Evolutionary conservation across 2,797 vertebrate genomes (phyloP).

Genomic region (Pteropus rufus): DNA sequence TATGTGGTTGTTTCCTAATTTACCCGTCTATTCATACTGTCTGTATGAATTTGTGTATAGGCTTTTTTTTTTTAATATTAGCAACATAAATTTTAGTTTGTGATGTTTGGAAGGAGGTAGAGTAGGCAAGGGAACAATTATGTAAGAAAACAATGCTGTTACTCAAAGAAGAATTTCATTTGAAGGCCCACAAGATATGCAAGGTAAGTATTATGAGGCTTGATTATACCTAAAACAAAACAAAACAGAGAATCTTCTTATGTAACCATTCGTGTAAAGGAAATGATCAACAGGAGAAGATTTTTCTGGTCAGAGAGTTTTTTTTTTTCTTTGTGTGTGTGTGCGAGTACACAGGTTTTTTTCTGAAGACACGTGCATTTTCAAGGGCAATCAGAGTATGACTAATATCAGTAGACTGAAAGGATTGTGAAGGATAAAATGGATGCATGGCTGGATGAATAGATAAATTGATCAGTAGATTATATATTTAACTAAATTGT

Average conservation of each 20-base stretch:
- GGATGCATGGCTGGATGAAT: neutral
- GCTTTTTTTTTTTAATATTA: conserved; percentile 34
- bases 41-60: neutral
- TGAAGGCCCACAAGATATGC: conserved; percentile 20
- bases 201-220: conserved; percentile 50
- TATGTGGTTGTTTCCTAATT: neutral
- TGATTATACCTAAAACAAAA: neutral
- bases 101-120: neutral
- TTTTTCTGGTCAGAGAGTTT: neutral
- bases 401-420: neutral
- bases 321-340: neutral
- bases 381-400: neutral
- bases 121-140: neutral
- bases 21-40: neutral
- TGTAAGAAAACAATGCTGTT: neutral
- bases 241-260: conserved; percentile 15
- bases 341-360: neutral
- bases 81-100: conserved; percentile 25
- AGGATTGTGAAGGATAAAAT: neutral
- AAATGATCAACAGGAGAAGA: neutral
- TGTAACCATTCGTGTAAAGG: conserved; percentile 8
- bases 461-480: neutral
- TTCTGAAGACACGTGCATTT: neutral
- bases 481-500: neutral
- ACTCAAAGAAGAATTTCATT: conserved; percentile 29